phyloP scores from a whole-genome alignment of 1,140 invertebrate species.

The Drosophila ohnishii region DNA sequence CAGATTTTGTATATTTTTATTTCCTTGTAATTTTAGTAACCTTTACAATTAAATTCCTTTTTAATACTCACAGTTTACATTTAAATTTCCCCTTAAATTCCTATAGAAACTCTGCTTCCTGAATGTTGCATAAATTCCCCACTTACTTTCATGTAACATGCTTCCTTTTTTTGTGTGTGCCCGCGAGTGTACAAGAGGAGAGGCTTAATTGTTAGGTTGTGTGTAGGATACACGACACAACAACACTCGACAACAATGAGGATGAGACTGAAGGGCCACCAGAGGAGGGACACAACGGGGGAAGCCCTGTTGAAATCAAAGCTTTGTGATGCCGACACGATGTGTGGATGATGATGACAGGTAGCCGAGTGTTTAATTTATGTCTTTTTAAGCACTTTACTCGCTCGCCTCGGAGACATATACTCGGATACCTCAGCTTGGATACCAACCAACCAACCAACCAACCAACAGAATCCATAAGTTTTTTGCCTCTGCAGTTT shows the following conservation, averaged over 20 bases:
- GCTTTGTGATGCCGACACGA: slow-evolving; percentile 76
- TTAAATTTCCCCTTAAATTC: neutral
- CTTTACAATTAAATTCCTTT: neutral
- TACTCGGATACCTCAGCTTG: slow-evolving; percentile 15
- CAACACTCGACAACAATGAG: slow-evolving; percentile 65
- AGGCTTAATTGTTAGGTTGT: slow-evolving; percentile 77
- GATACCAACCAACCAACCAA: neutral
- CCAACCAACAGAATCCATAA: slow-evolving; percentile 21
- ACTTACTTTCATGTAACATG: slow-evolving; percentile 50
- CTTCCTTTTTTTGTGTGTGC: slow-evolving; percentile 19
- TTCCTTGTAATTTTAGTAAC: neutral
- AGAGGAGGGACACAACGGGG: slow-evolving; percentile 8
- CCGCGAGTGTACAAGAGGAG: slow-evolving; percentile 43
- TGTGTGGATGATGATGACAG: slow-evolving; percentile 74
- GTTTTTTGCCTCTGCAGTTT: slow-evolving; percentile 30
- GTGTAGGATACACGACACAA: slow-evolving; percentile 72
- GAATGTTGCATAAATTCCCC: slow-evolving; percentile 50
- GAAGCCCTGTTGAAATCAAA: slow-evolving; percentile 77
- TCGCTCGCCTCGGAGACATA: slow-evolving; percentile 46
- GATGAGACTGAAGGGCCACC: slow-evolving; percentile 22
- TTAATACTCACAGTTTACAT: neutral
- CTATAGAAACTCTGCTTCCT: slow-evolving; percentile 8
- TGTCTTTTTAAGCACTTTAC: slow-evolving; percentile 79
- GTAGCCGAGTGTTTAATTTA: slow-evolving; percentile 80
- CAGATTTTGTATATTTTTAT: neutral